Base-by-base conservation (phyloP, 2,888 invertebrate species). In the Rotaria socialis region DNA sequence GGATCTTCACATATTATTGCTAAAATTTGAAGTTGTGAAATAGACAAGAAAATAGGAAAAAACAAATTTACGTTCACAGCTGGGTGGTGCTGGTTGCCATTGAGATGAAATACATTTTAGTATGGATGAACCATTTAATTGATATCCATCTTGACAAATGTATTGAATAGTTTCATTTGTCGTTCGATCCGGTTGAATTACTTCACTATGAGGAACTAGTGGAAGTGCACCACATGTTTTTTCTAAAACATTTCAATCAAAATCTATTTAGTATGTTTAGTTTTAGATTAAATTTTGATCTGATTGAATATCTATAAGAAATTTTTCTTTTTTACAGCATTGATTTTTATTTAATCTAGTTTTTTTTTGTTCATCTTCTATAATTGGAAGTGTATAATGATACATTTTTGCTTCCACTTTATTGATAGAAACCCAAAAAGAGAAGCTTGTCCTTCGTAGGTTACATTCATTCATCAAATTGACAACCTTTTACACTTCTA, bases 81-180 rank as follows among this genome's bases (percentile, higher is more conserved):
- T 80, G 24, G 80, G 80, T 24, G 80, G 47, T n/a, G 24, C 47
- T 47, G 43, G 80, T 24, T 80, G 43, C 80, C 80, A 80, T 19
- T 47, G 14, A 16, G 47, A 43, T 47, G 80, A 47, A 47, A 24
- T n/a, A n/a, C 80, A 80, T 80, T 24, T 43, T 47, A 80, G n/a
- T 24, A 47, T 80, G 0, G 80, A 47, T 22, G 43, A 2, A 47
- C 80, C 80, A n/a, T 80, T n/a, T 80, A 80, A 47, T 80, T 80
- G 80, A 80, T 80, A 80, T 24, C 80, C 80, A 80, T 80, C 47
- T n/a, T 47, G 22, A 80, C 80, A 80, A 47, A 47, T 14, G n/a
- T 80, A 80, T 80, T 80, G 47, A 80, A 80, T 47, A n/a, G 80
- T 47, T n/a, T 80, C 80, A 80, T 80, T 80, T 6, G 67, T 67